These are phyloP conservation scores for Dasypolia templi DNA, from an alignment of 2,888 invertebrate genomes.

Conservation along the genomic window DNA sequence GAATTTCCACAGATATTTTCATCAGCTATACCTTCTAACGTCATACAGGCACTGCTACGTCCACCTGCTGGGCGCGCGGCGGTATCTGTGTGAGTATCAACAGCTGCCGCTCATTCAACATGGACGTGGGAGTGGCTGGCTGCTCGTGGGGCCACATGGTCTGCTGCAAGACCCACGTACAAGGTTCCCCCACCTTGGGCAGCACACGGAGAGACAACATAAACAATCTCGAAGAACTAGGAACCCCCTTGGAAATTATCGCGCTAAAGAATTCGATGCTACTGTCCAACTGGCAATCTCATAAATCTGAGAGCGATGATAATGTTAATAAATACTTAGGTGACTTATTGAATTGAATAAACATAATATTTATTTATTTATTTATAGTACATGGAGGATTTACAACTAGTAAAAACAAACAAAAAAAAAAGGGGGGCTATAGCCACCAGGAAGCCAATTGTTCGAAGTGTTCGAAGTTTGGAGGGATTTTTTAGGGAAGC, in stretches of 20 bases:
- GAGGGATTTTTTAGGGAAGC: not conserved
- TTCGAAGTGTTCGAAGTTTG: not conserved
- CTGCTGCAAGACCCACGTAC: constrained; percentile 72
- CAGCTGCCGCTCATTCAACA: constrained; percentile 66
- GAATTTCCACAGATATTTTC: not conserved
- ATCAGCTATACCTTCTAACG: not conserved
- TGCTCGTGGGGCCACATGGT: constrained; percentile 73
- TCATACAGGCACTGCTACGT: constrained; percentile 67
- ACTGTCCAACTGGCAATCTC: constrained; percentile 24
- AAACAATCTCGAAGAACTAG: constrained; percentile 59
- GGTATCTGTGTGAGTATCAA: constrained; percentile 75
- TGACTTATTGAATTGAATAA: constrained; percentile 36
- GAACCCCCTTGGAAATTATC: constrained; percentile 53
- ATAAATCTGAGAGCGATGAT: constrained; percentile 16
- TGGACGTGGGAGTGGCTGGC: constrained; percentile 73
- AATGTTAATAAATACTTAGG: not conserved
- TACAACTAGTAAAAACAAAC: no score
- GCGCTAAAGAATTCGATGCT: constrained; percentile 62
- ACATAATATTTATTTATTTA: not conserved
- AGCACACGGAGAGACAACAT: constrained; percentile 35
- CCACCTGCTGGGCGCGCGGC: constrained; percentile 81
- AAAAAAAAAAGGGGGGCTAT: no score
- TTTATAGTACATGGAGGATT: no score
- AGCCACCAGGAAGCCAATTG: no score
- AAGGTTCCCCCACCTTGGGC: constrained; percentile 64